phyloP scores from a whole-genome alignment of 2,797 vertebrate genomes.

The Nyctibius grandis region DNA sequence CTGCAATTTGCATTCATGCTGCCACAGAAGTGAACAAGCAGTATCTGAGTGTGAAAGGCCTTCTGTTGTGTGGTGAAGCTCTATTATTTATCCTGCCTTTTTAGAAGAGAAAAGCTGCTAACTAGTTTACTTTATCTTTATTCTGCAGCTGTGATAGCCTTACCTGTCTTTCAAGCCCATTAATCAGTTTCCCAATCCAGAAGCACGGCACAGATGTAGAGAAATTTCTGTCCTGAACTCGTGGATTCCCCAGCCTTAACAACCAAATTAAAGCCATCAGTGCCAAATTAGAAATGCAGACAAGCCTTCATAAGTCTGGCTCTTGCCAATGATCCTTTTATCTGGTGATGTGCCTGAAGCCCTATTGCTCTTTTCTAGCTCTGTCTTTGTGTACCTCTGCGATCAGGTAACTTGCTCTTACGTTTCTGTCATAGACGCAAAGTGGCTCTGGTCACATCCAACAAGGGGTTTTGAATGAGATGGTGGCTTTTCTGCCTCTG shows the following conservation, averaged over 20 bases:
- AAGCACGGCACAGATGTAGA: neutral
- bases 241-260: neutral
- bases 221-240: neutral
- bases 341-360: neutral
- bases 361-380: neutral
- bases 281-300: neutral
- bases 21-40: neutral
- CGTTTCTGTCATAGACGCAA: neutral
- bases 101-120: neutral
- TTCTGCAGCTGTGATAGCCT: constrained; percentile 7
- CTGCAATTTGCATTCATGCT: neutral
- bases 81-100: constrained; percentile 6
- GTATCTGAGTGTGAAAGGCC: neutral
- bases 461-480: neutral
- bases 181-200: neutral
- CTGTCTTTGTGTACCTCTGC: neutral
- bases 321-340: neutral
- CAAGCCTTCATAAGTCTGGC: neutral
- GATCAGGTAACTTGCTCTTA: neutral
- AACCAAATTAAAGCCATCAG: neutral
- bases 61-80: neutral
- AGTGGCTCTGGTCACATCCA: neutral
- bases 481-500: neutral
- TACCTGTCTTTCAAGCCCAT: neutral
- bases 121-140: constrained; percentile 1